phyloP scores from a whole-genome alignment of 37 sponge, comb jelly and placozoan genomes.

The Haliclona indistincta region DNA sequence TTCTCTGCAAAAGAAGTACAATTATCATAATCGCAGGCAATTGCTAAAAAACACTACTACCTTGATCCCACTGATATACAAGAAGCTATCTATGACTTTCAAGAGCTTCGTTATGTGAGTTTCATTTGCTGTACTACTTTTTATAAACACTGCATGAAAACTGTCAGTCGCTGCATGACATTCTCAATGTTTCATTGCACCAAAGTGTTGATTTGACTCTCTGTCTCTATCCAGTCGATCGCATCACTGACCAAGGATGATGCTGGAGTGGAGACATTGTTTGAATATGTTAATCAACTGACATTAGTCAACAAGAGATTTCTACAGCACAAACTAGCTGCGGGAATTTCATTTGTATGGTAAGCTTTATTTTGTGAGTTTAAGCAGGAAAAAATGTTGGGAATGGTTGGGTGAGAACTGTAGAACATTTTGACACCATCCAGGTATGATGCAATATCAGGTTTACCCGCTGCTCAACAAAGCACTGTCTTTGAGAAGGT shows the following conservation, averaged over 20 bases:
- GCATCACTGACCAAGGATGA: constrained; percentile 23
- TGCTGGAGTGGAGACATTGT: constrained; percentile 21
- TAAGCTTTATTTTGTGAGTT: constrained; percentile 2
- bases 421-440: not conserved
- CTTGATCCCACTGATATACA: constrained; percentile 27
- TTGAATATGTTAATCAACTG: constrained; percentile 55
- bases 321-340: constrained; percentile 17
- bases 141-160: no score
- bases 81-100: constrained; percentile 42
- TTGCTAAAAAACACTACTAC: constrained; percentile 41
- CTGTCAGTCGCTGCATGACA: no score
- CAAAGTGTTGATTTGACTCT: no score
- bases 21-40: not conserved
- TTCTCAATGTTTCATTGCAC: no score
- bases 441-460: constrained; percentile 76
- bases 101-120: constrained; percentile 52
- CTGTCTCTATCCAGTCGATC: constrained; percentile 2
- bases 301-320: constrained; percentile 43
- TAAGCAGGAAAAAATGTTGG: not conserved
- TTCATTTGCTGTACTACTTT: not conserved
- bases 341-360: constrained; percentile 38
- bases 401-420: no score
- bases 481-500: constrained; percentile 60
- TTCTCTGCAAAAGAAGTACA: not conserved
- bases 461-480: constrained; percentile 55